Percentiles rank a stretch among this genome's conserved stretches.
Conservation (phyloP, 2,113 vertebrate species). For the human (Homo sapiens) region DNA sequence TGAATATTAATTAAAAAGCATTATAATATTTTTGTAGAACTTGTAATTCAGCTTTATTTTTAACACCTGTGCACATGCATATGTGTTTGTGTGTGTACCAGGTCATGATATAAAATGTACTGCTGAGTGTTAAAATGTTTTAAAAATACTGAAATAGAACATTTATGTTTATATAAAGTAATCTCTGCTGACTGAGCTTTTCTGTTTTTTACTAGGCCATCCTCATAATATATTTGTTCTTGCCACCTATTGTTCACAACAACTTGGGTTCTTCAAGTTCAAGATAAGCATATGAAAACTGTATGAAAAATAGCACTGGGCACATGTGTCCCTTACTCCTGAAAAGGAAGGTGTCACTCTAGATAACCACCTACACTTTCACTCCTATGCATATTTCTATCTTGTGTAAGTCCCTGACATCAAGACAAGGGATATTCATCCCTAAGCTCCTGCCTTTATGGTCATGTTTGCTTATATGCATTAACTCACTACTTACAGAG, state of each 20-base stretch:
- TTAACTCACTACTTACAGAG: background rate
- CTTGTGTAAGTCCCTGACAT: background rate
- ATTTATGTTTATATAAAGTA: background rate
- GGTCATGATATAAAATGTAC: background rate
- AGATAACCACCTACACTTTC: background rate
- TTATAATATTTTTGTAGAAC: constrained; percentile 2
- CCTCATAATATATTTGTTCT: constrained; percentile 5
- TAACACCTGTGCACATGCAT: background rate
- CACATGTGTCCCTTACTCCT: background rate
- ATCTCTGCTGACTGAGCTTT: background rate
- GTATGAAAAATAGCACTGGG: background rate
- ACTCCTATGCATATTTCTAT: background rate
- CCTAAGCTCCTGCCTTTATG: background rate
- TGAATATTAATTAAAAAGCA: constrained; percentile 42
- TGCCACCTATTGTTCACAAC: constrained; percentile 1
- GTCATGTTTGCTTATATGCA: background rate
- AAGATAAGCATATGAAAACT: background rate
- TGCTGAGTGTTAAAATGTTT: constrained; percentile 20
- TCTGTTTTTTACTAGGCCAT: background rate
- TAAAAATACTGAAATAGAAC: constrained; percentile 33
- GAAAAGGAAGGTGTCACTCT: background rate
- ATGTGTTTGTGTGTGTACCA: background rate
- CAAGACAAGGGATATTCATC: background rate
- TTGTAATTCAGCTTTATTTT: constrained; percentile 8
- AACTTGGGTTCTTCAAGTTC: constrained; percentile 25